Percentiles rank a stretch among this genome's conserved stretches.
These are phyloP conservation scores for Malurus cyaneus DNA, from an alignment of 2,113 vertebrate genomes.

Conservation along the genomic window DNA sequence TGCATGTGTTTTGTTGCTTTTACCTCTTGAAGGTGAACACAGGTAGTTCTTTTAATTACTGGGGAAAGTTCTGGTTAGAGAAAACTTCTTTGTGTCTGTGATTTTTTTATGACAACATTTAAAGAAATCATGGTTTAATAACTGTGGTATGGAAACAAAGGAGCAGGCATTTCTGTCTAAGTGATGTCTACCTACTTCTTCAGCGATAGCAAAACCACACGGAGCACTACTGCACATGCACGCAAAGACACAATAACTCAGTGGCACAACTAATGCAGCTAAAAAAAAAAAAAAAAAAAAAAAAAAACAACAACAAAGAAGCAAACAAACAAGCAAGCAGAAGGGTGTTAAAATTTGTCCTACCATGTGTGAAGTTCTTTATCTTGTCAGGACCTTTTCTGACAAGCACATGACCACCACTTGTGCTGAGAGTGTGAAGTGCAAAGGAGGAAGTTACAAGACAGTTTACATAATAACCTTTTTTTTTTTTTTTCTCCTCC, in stretches of 20 bases:
- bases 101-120: neutral
- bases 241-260: neutral
- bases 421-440: neutral
- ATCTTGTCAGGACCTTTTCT: neutral
- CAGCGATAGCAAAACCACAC: neutral
- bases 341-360: neutral
- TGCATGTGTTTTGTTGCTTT: neutral
- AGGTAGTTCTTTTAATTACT: neutral
- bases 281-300: no score
- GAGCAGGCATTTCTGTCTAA: neutral
- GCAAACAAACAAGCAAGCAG: neutral
- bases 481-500: neutral
- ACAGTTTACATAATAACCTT: neutral
- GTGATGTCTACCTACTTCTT: neutral
- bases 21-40: neutral
- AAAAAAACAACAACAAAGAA: no score
- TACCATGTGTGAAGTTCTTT: neutral
- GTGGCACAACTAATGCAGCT: neutral
- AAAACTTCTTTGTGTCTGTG: neutral
- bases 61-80: neutral
- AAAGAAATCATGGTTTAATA: neutral
- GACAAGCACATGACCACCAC: neutral
- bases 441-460: neutral
- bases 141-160: neutral
- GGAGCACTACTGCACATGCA: fast-evolving